Evolutionary conservation across 2,113 vertebrate species (phyloP).

Genomic region (Crocuta crocuta): DNA sequence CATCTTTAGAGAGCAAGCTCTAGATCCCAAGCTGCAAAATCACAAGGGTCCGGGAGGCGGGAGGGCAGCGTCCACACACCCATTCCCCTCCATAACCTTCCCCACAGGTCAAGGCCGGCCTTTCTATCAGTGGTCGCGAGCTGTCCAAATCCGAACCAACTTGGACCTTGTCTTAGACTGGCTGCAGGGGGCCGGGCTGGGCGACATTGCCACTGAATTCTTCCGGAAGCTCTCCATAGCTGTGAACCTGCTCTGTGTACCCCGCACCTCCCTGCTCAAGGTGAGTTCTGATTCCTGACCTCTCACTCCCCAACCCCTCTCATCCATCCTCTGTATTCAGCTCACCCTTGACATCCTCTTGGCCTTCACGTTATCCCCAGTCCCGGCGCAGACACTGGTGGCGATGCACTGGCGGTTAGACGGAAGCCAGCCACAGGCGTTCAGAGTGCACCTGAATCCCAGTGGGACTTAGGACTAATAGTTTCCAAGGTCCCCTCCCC

Average conservation of each 20-base stretch:
- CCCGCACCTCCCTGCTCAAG: slow-evolving; percentile 94
- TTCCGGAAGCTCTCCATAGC: slow-evolving; percentile 94
- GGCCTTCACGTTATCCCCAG: background rate
- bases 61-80: background rate
- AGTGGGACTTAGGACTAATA: background rate
- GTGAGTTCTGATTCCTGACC: slow-evolving; percentile 79
- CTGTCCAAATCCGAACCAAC: slow-evolving; percentile 95
- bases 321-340: background rate
- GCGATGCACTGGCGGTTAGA: background rate
- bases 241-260: slow-evolving; percentile 94
- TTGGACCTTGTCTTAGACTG: slow-evolving; percentile 95
- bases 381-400: background rate
- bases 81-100: background rate
- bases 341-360: background rate
- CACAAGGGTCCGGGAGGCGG: background rate
- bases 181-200: slow-evolving; percentile 94
- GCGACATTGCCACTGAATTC: slow-evolving; percentile 95
- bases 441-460: background rate
- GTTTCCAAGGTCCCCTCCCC: background rate
- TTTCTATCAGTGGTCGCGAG: slow-evolving; percentile 95
- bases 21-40: background rate
- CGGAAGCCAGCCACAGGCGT: background rate
- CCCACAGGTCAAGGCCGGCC: slow-evolving; percentile 85
- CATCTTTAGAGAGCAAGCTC: background rate
- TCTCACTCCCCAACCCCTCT: background rate